A percentile compares a stretch with the other conserved stretches of the same genome.
These are phyloP conservation scores for Drosophila austrosaltans DNA, from an alignment of 2,888 invertebrate genomes.

Conservation along the genomic window DNA sequence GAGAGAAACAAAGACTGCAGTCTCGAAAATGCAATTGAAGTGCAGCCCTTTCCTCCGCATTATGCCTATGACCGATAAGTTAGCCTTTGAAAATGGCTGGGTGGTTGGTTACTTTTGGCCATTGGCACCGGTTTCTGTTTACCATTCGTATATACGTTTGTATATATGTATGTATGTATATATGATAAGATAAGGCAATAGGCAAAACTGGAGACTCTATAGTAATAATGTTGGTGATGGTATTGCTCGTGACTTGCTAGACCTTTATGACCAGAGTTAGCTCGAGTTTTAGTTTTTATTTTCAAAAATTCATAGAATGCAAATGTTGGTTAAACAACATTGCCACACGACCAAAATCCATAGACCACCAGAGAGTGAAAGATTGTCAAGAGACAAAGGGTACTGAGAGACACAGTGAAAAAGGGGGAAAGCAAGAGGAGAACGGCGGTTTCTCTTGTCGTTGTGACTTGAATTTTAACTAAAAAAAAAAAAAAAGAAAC, in stretches of 20 bases:
- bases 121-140: constrained; percentile 54
- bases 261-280: constrained; percentile 42
- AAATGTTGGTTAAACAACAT: constrained; percentile 75
- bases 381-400: background rate
- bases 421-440: constrained; percentile 12
- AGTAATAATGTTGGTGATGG: constrained; percentile 13
- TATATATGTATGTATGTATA: constrained; percentile 1
- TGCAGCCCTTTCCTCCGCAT: constrained; percentile 11
- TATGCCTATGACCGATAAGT: constrained; percentile 59
- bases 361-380: constrained; percentile 40
- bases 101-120: constrained; percentile 25
- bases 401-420: background rate
- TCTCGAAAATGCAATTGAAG: constrained; percentile 3
- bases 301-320: constrained; percentile 77
- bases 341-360: constrained; percentile 47
- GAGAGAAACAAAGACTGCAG: constrained; percentile 35
- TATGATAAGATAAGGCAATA: constrained; percentile 70
- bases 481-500: constrained; percentile 16
- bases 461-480: constrained; percentile 47
- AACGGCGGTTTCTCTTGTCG: background rate
- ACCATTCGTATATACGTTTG: constrained; percentile 44
- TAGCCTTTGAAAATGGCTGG: constrained; percentile 18
- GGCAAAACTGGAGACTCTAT: constrained; percentile 27
- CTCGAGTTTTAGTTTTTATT: constrained; percentile 48
- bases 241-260: constrained; percentile 47